Evolutionary conservation across 1,140 invertebrate genomes (phyloP), one percentile per base, ranked within the genome.

Genomic region (Rhopalosiphum maidis): DNA sequence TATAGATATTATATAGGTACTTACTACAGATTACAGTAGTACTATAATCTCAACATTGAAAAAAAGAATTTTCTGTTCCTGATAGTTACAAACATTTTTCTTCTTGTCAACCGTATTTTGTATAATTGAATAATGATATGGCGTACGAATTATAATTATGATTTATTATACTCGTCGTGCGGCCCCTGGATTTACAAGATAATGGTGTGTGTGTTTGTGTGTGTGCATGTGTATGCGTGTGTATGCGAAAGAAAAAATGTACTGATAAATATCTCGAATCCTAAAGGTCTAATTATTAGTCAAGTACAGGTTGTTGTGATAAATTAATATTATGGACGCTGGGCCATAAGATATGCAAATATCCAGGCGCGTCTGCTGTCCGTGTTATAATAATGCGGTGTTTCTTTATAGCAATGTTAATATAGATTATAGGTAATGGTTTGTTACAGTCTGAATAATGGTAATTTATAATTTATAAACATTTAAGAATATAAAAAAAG

Each of bases 281-380:
- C 23, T 91, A 91, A 91, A 77, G 90, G 90, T 91, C 90, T 92
- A 92, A 92, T 92, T 92, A 92, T 92, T 92, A 92, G 68, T 92
- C 68, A 37, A 41, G 43, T 83, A 92, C 68, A 83, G 90, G 90
- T 92, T 82, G 43, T 83, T 91, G 25, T 43, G n/a, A 92, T 91
- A 91, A 91, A 91, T 91, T 91, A 91, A 91, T 91, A 82, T 30
- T 35, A n/a, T 82, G 60, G 37, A 91, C 37, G 55, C 68, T 68
- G 54, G 15, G 41, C 41, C 37, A 68, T 60, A 90, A 90, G 77
- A 82, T 92, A 92, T 92, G 90, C 90, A 92, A 92, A 92, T 82
- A 35, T 51, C 30, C 60, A 48, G 88, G 88, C 21, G 35, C 51
- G 88, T 89, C 60, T 91, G 90, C 43, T 91, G 90, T 48, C 60